These are phyloP conservation scores for Maniola hyperantus DNA, from an alignment of 2,888 invertebrate genomes.

Conservation along the genomic window DNA sequence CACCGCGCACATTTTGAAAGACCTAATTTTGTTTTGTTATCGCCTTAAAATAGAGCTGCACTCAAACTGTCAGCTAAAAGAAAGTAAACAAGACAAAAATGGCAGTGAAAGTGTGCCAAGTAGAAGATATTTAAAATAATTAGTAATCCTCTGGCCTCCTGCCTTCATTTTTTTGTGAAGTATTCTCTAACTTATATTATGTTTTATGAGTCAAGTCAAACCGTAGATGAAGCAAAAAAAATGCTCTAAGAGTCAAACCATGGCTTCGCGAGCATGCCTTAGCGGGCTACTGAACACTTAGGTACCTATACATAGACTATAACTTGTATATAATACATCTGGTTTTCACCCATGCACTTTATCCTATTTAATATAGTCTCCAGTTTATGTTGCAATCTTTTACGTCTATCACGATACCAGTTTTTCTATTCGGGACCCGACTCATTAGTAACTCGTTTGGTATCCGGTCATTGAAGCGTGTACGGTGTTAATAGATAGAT, in stretches of 20 bases:
- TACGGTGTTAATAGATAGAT: neutral
- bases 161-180: neutral
- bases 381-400: slow-evolving; percentile 11
- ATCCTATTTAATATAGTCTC: slow-evolving; percentile 6
- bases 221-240: no score
- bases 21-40: neutral
- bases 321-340: neutral
- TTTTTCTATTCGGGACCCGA: slow-evolving; percentile 17
- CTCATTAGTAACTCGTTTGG: slow-evolving; percentile 16
- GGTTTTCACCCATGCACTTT: neutral
- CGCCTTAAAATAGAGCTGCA: neutral
- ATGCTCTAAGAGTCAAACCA: no score
- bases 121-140: neutral
- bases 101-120: slow-evolving; percentile 4
- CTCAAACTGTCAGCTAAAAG: slow-evolving; percentile 8
- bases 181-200: neutral
- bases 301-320: neutral
- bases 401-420: slow-evolving; percentile 9
- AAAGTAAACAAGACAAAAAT: slow-evolving; percentile 9
- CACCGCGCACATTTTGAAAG: no score
- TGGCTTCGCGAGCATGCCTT: neutral
- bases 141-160: slow-evolving; percentile 11
- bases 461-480: slow-evolving; percentile 18
- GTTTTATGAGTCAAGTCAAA: neutral
- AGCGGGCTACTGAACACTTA: neutral